phyloP scores from a whole-genome alignment of 2,113 vertebrate species.

The Pampusana beccarii region DNA sequence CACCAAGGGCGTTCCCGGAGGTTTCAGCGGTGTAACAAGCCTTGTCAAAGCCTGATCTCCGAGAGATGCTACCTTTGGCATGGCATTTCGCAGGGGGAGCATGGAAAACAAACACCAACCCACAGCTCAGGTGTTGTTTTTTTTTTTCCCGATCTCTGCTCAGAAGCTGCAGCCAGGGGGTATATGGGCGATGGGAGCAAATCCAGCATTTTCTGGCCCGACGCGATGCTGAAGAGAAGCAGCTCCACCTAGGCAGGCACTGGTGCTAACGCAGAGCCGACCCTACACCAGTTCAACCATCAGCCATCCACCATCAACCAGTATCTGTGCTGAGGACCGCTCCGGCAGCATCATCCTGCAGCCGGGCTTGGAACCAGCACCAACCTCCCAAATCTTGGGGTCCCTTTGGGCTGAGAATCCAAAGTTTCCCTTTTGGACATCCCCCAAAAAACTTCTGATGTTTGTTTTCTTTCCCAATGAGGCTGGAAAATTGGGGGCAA shows the following conservation, averaged over 20 bases:
- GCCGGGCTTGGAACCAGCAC: accelerated
- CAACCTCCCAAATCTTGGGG: background rate
- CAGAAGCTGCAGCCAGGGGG: background rate
- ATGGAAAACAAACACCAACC: background rate
- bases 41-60: background rate
- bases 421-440: background rate
- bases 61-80: background rate
- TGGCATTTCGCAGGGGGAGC: background rate
- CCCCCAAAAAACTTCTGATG: accelerated
- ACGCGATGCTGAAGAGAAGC: constrained; percentile 19
- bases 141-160: background rate
- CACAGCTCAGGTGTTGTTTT: background rate
- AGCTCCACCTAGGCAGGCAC: constrained; percentile 57
- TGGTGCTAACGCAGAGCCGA: constrained; percentile 23
- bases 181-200: background rate
- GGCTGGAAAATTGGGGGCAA: background rate
- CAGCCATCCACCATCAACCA: background rate
- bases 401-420: background rate
- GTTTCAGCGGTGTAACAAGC: background rate
- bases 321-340: background rate
- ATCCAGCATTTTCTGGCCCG: background rate
- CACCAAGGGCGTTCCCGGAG: background rate
- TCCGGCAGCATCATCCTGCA: background rate
- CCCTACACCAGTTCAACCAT: background rate
- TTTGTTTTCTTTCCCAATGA: background rate